These are phyloP conservation scores for Clupea harengus DNA, from an alignment of 2,113 vertebrate species.

Conservation along the genomic window DNA sequence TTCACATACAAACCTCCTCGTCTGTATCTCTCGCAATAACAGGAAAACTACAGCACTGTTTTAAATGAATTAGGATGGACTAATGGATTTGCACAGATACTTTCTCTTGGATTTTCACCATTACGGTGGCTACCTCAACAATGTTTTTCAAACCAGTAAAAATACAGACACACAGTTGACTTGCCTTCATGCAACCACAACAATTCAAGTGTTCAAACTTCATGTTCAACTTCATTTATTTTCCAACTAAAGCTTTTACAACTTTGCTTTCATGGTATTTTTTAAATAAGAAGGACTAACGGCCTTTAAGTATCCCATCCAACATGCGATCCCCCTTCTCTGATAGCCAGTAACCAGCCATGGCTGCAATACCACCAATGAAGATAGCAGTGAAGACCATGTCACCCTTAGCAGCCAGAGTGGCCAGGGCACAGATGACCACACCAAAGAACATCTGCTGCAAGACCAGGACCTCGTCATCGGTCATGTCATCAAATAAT, in stretches of 20 bases:
- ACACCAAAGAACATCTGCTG: conserved; percentile 99
- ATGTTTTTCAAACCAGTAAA: neutral
- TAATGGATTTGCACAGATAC: neutral
- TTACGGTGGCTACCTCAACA: neutral
- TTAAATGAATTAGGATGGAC: neutral
- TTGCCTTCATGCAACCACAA: neutral
- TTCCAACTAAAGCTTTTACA: neutral
- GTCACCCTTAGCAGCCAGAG: conserved; percentile 93
- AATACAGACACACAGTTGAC: neutral
- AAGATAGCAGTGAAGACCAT: conserved; percentile 99
- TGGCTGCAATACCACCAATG: conserved; percentile 91
- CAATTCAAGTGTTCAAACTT: neutral
- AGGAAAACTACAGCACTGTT: neutral
- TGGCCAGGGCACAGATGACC: conserved; percentile 92
- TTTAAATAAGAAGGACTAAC: conserved; percentile 47
- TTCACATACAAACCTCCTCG: too few relatives aligned
- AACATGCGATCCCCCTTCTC: conserved; percentile 93
- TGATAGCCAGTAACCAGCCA: conserved; percentile 96
- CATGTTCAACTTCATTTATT: neutral
- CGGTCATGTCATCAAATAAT: conserved; percentile 93
- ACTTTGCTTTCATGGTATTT: neutral
- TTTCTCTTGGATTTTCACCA: neutral
- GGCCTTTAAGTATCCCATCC: conserved; percentile 91
- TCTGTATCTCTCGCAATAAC: neutral
- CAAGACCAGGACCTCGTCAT: conserved; percentile 93